Evolutionary conservation across 1,140 invertebrate species (phyloP), one percentile per base, ranked within the genome.

Genomic region (Aphaenogaster ashmeadi): DNA sequence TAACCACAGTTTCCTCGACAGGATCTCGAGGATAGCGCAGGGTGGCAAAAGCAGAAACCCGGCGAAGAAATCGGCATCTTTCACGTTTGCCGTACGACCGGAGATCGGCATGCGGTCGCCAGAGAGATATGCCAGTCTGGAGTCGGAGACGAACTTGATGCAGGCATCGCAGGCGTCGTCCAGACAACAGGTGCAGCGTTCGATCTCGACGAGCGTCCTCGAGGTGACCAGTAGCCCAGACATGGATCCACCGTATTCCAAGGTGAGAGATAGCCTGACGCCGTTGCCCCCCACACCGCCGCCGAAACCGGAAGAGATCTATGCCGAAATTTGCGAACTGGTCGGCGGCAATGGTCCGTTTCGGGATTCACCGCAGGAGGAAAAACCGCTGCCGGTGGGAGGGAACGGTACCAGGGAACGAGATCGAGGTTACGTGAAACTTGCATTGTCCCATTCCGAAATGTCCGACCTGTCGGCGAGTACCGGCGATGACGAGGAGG

Each of bases 21-120:
- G 92, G 81, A 94, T 95, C 72, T 93, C 91, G 71, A 95, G 94
- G 92, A 95, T 95, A 94, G 93, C 95, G 0, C 94, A 95, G 8
- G 94, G 95, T 58, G 90, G 93, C 50, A 92, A 92, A 50, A 94
- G 94, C 86, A 91, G 95, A 8, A 95, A 95, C 64, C 95, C 94
- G 6, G 95, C 95, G 3, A 95, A 95, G 74, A 95, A 95, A 71
- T 95, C 95, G 1, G 95, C 94, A 2, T 95, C 95, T 0, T 95
- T 95, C 83, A 95, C 95, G 11, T 95, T 95, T 67, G 95, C 95
- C 0, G 93, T 95, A 2, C 89, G 94, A 11, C 95, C 95, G 33
- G 94, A 95, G 91, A 94, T 95, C 21, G 94, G 93, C 18, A 95
- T 95, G 95, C 92, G 93, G 52, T 93, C 94, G 36, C 92, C 93